A percentile compares a stretch with the other conserved stretches of the same genome.
These are phyloP conservation scores for Spongia lamella DNA, from an alignment of 37 sponge, comb jelly and placozoan species.

Conservation along the genomic window DNA sequence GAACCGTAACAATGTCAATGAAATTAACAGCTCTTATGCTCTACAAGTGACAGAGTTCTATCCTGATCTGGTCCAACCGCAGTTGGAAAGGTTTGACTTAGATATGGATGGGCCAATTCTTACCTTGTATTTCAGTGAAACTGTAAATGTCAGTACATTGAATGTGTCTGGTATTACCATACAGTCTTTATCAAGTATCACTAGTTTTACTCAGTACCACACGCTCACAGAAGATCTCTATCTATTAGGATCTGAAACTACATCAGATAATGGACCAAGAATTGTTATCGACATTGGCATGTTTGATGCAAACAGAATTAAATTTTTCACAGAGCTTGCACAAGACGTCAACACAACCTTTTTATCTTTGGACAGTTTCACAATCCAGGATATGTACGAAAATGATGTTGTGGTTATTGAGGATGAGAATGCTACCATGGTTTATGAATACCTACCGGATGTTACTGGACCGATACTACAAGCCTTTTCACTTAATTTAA, in stretches of 20 bases:
- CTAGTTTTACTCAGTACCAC: slow-evolving; percentile 34
- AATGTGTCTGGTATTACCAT: slow-evolving; percentile 71
- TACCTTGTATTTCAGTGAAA: slow-evolving; percentile 75
- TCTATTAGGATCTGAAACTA: slow-evolving; percentile 48
- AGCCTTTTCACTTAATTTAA: slow-evolving; percentile 73
- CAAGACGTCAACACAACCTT: slow-evolving; percentile 37
- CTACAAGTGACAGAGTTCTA: slow-evolving; percentile 51
- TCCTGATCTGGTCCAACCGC: slow-evolving; percentile 48
- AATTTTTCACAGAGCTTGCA: slow-evolving; percentile 65
- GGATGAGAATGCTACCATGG: slow-evolving; percentile 49
- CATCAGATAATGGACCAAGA: slow-evolving; percentile 48
- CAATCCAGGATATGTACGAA: slow-evolving; percentile 72
- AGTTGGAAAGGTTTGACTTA: slow-evolving; percentile 51
- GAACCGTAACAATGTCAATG: slow-evolving; percentile 61
- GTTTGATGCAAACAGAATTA: slow-evolving; percentile 75
- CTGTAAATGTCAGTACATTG: slow-evolving; percentile 66
- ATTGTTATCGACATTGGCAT: slow-evolving; percentile 69
- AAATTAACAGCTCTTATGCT: slow-evolving; percentile 33
- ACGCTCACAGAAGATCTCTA: slow-evolving; percentile 36
- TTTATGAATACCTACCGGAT: slow-evolving; percentile 44
- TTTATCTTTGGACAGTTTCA: slow-evolving; percentile 33
- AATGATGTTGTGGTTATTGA: slow-evolving; percentile 50
- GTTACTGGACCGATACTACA: slow-evolving; percentile 57
- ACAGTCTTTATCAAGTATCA: slow-evolving; percentile 32
- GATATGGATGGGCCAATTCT: slow-evolving; percentile 52